These are phyloP conservation scores for Silurus glanis DNA, from an alignment of 2,113 vertebrate species.

Conservation along the genomic window DNA sequence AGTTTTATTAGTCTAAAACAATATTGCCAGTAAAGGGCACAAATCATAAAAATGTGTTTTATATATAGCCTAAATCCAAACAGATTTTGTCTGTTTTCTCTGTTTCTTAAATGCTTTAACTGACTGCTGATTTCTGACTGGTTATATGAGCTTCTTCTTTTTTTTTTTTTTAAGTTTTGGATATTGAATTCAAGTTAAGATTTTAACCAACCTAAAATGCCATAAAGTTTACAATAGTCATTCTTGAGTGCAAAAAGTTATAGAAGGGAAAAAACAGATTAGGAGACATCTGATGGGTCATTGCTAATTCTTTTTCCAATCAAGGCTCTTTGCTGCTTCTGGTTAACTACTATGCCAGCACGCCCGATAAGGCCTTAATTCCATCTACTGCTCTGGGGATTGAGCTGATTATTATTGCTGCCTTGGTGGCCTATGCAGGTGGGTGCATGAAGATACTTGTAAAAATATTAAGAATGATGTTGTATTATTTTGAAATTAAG, in stretches of 20 bases:
- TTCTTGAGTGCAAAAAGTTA: not conserved
- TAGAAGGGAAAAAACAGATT: not conserved
- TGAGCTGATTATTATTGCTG: constrained; percentile 74
- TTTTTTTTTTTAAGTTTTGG: too few species aligned
- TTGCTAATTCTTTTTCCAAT: not conserved
- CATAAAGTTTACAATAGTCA: not conserved
- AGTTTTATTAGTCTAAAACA: not conserved
- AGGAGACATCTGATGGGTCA: not conserved
- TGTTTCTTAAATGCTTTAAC: not conserved
- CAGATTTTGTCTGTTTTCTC: not conserved
- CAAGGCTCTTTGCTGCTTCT: constrained; percentile 79
- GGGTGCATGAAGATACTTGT: constrained; percentile 30
- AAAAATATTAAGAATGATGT: too few species aligned
- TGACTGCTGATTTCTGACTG: not conserved
- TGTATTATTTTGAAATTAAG: too few species aligned
- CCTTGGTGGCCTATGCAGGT: constrained; percentile 80
- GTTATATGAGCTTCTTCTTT: too few species aligned
- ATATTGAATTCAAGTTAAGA: too few species aligned
- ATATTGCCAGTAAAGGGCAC: constrained; percentile 15
- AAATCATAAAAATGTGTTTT: not conserved
- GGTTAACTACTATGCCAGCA: constrained; percentile 73
- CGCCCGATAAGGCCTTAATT: constrained; percentile 63
- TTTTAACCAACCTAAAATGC: too few species aligned
- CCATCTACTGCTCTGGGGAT: constrained; percentile 76
- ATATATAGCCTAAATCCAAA: not conserved